These are phyloP conservation scores for Druon quercuslanigerum DNA, from an alignment of 1,140 invertebrate genomes.

Conservation along the genomic window DNA sequence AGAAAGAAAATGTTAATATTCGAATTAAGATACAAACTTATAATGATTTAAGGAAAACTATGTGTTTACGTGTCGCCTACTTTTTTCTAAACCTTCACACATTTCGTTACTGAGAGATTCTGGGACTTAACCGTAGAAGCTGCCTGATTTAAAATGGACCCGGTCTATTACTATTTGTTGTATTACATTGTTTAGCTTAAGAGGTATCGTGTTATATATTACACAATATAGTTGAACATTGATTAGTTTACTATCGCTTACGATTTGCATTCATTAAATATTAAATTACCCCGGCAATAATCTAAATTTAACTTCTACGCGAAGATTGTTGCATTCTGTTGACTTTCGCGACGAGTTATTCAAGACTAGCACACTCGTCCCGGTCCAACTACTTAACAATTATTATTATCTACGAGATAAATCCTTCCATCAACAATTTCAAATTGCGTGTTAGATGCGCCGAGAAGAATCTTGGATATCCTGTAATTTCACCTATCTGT, in stretches of 20 bases:
- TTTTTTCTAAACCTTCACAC: too few species aligned
- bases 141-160: not conserved
- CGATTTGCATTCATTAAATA: conserved; percentile 15
- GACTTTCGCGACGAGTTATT: conserved; percentile 53
- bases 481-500: conserved; percentile 13
- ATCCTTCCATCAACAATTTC: conserved; percentile 4
- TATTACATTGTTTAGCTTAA: conserved; percentile 3
- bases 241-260: conserved; percentile 30
- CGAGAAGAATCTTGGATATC: not conserved
- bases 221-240: conserved; percentile 26
- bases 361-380: conserved; percentile 67
- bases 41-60: too few species aligned
- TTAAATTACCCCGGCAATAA: not conserved
- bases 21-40: too few species aligned
- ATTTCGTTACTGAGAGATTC: too few species aligned
- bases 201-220: conserved; percentile 5
- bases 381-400: conserved; percentile 18
- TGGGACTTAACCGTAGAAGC: too few species aligned
- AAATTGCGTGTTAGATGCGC: not conserved
- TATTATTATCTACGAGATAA: conserved; percentile 17
- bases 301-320: conserved; percentile 36
- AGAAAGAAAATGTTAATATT: too few species aligned
- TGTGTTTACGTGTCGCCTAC: too few species aligned
- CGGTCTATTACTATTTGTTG: not conserved
- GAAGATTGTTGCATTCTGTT: conserved; percentile 69